Evolutionary conservation across 2,113 vertebrate species (phyloP).

Genomic region (Antigone vipio): DNA sequence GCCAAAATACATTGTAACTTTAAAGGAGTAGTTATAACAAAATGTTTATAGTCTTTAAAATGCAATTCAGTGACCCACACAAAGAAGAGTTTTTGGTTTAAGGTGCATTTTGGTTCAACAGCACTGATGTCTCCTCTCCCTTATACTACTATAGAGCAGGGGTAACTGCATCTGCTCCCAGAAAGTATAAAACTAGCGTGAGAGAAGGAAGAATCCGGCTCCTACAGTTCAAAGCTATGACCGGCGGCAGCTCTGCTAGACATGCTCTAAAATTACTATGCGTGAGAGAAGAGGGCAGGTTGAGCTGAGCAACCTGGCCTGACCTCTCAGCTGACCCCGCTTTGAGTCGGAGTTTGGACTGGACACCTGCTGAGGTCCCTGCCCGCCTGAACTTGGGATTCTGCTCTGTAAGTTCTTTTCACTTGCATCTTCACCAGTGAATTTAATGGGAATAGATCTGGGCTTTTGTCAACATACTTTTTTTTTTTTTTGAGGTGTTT

Average conservation of each 20-base stretch:
- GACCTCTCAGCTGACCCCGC: neutral
- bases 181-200: neutral
- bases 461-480: neutral
- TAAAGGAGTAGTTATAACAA: neutral
- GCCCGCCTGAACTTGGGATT: neutral
- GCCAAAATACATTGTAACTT: neutral
- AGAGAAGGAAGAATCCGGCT: neutral
- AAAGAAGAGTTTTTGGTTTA: neutral
- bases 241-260: neutral
- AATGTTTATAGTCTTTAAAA: neutral
- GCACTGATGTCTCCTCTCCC: neutral
- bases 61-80: neutral
- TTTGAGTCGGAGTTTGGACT: neutral
- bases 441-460: neutral
- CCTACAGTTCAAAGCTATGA: neutral
- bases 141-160: neutral
- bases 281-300: neutral
- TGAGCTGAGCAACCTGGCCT: neutral
- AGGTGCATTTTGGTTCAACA: neutral
- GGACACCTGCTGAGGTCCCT: neutral
- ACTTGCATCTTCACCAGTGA: neutral
- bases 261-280: rapidly evolving
- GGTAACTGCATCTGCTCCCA: neutral
- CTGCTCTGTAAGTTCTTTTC: neutral
- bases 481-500: too few species aligned